Base-by-base conservation (phyloP, 2,113 vertebrate genomes). In the Strix aluco region DNA sequence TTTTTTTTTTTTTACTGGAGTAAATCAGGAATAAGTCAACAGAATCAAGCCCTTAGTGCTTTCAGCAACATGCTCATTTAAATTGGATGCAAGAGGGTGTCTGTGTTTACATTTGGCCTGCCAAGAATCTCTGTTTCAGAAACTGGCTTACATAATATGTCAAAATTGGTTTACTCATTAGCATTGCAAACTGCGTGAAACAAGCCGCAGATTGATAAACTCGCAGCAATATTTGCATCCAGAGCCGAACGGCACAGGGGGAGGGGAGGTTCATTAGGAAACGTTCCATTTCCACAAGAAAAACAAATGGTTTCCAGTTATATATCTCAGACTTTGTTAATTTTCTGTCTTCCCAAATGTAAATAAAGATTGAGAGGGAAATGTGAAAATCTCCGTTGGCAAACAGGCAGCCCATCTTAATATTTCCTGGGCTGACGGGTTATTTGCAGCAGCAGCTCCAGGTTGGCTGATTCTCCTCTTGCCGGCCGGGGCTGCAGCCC, bases 41-140 rank as follows among this genome's bases (percentile, higher is more conserved):
- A 92, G 89, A 94, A 96, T 90, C 92, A 85, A 94, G 96, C 82
- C 95, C 95, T 92, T 47, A 73, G 91, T 94, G 74, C 97, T 95
- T 97, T 92, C 70, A 94, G 93, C 92, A 97, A 93, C 94, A 92
- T 91, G 92, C 89, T 96, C 81, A 96, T 96, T 97, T 95, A 94
- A 96, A 97, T 97, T 97, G 92, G 94, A 95, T 97, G 92, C 80
- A 83, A 89, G 93, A 95, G 94, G 92, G 81, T 96, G 93, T 95
- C 94, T 97, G 91, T 97, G 96, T 97, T 97, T 97, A 97, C 92
- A 96, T 97, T 96, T 95, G 94, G 91, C 94, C 95, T 96, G 96
- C 96, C 96, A 97, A 96, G 95, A 97, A 95, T 97, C 95, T 92
- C 97, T 96, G 94, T 96, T 95, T 95, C 96, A 96, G 95, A 97